Evolutionary conservation across 1,140 invertebrate species (phyloP).

Genomic region (Drosophila melanica): DNA sequence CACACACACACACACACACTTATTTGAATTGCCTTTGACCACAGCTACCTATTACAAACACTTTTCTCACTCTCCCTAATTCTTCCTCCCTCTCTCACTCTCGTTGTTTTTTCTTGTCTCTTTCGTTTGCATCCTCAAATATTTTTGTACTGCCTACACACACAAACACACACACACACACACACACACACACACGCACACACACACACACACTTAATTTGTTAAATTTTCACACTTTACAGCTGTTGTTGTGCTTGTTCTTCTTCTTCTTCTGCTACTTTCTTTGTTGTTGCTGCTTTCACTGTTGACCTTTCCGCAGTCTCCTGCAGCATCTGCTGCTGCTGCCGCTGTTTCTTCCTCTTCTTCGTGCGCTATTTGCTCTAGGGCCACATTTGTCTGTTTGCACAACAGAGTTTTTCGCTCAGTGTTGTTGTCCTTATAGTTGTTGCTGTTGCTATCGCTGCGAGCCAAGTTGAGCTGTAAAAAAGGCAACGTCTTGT

Average conservation of each 20-base stretch:
- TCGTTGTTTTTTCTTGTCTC: background rate
- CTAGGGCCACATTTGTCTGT: constrained; percentile 45
- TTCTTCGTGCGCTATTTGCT: constrained; percentile 30
- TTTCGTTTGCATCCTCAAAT: constrained; percentile 13
- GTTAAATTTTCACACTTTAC: constrained; percentile 78
- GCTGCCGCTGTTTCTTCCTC: background rate
- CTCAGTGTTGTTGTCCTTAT: constrained; percentile 4
- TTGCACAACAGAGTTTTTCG: constrained; percentile 47
- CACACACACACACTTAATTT: constrained; percentile 65
- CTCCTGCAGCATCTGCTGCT: constrained; percentile 30
- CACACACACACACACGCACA: constrained; percentile 11
- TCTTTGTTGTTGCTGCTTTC: constrained; percentile 48
- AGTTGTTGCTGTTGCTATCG: constrained; percentile 35
- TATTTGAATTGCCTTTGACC: constrained; percentile 38
- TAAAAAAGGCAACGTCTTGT: constrained; percentile 73
- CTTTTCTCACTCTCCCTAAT: background rate
- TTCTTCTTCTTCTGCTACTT: constrained; percentile 28
- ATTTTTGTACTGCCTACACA: constrained; percentile 10
- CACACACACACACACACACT: constrained; percentile 1
- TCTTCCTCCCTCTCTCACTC: background rate
- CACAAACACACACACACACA: too few species aligned
- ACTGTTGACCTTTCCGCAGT: constrained; percentile 71
- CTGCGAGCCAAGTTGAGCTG: constrained; percentile 44
- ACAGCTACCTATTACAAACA: constrained; percentile 3
- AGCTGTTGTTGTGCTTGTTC: constrained; percentile 53